Conservation (phyloP, 1,140 invertebrate species). For the Acromyrmex charruanus region DNA sequence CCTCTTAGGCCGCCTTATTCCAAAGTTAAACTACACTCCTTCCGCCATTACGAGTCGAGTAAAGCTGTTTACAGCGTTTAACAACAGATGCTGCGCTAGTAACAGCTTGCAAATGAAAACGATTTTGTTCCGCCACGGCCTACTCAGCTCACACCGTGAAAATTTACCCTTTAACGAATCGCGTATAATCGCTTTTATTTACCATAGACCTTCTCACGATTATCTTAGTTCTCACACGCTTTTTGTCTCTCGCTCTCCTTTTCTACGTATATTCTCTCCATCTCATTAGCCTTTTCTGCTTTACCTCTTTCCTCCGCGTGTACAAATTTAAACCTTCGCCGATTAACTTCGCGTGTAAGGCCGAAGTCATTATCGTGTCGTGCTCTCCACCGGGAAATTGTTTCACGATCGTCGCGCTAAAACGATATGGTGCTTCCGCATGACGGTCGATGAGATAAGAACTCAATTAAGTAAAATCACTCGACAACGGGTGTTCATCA, state of each 20-base stretch:
- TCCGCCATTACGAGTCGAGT: slow-evolving; percentile 76
- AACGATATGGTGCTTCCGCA: slow-evolving; percentile 46
- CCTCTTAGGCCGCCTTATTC: slow-evolving; percentile 69
- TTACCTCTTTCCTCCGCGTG: neutral
- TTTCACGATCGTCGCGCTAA: slow-evolving; percentile 45
- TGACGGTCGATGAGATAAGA: slow-evolving; percentile 52
- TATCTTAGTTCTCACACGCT: neutral
- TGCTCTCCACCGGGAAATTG: slow-evolving; percentile 47
- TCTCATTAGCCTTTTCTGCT: slow-evolving; percentile 10
- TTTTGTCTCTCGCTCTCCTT: neutral
- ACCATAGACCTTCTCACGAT: slow-evolving; percentile 29
- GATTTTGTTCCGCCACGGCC: slow-evolving; percentile 62
- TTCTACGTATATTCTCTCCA: neutral
- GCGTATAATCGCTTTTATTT: slow-evolving; percentile 74
- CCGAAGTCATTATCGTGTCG: slow-evolving; percentile 58
- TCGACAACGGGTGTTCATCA: slow-evolving; percentile 20
- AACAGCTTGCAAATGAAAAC: slow-evolving; percentile 84
- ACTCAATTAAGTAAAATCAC: slow-evolving; percentile 49
- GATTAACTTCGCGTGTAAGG: slow-evolving; percentile 55
- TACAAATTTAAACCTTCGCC: slow-evolving; percentile 57
- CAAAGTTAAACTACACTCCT: slow-evolving; percentile 78
- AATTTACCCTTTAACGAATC: slow-evolving; percentile 73
- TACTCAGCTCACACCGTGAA: slow-evolving; percentile 51
- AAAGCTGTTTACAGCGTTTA: slow-evolving; percentile 83
- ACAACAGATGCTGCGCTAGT: slow-evolving; percentile 81